Base-by-base conservation (phyloP, 2,797 vertebrate genomes). In the Trichosurus vulpecula region DNA sequence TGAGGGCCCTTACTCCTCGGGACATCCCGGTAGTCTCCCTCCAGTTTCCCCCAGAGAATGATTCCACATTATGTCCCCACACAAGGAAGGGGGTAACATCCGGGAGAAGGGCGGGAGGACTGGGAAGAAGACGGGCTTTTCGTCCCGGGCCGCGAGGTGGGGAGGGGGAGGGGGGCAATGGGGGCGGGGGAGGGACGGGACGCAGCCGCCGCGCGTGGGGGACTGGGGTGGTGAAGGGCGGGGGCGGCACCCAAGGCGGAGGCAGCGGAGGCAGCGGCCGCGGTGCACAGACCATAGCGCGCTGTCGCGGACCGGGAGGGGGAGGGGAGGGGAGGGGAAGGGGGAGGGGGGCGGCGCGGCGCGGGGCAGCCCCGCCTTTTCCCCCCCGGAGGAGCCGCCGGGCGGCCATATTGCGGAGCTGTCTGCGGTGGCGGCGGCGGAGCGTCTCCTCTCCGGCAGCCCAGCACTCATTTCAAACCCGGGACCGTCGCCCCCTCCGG, bases 381-480 rank as follows among this genome's bases (percentile, higher is more conserved):
- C 61, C 51, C 95, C 54, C 95, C 96, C 96, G 91, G 93, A 96
- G 96, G 96, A 97, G 98, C 93, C 56, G 94, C 66, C 3, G 97
- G 97, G 98, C 98, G 97, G 99, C 98, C 99, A 99, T 99, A 98
- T 99, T 99, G 99, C 97, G 92, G 98, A 98, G 97, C 98, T 98
- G 98, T 98, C 98, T 98, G 98, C 96, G 96, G 94, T 90, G 29
- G 95, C 94, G 54, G 53, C 94, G 94, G 95, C 96, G 52, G 55
- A 95, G 53, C 93, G n/a, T 97, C 94, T 94, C 12, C 47, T 95
- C 91, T 90, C 95, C 81, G 19, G 97, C 58, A 87, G 93, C 66
- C 51, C 92, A 0, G 22, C 61, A 54, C 91, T 92, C n/a, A 3
- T 81, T 81, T 81, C 19, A 22, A 47, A 41, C 91, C 31, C n/a